Evolutionary conservation across 2,888 invertebrate genomes (phyloP), one percentile per base, ranked within the genome.

Genomic region (Gortyna flavago): DNA sequence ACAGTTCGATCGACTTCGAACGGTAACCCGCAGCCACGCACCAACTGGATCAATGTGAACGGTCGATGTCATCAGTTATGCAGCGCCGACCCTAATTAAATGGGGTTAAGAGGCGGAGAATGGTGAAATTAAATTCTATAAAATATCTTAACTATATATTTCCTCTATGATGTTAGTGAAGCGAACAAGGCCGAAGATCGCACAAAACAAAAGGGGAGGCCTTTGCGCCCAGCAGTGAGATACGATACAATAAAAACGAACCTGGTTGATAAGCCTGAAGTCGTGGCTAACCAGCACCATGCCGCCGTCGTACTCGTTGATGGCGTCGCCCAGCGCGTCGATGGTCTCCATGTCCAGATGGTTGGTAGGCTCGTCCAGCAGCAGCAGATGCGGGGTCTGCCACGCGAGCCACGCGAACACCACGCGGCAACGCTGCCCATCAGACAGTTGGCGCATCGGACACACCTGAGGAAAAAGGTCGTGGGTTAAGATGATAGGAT

Each of bases 231-330:
- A 25, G 11, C 11, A 54, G 11, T 54, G 25, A 9, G 9, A 54
- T 25, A 3, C 25, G 25, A 25, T 11, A 54, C 4, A 11, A 54
- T 25, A 25, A 54, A 25, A n/a, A 87, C 91, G 89, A 93, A 99
- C 99, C 98, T 99, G 99, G 96, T 98, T 99, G 85, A 99, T 99
- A 75, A 99, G 98, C 94, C 99, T 97, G 97, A 99, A 99, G 97
- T 99, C 99, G 98, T 99, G 99, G 96, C 99, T 99, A 91, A 99
- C 99, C 41, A 99, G 97, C 85, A 99, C 99, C 98, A 99, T 98
- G 87, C 99, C 99, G 66, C 99, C 99, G 88, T 99, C 99, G 93
- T 99, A 99, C 92, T 99, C 99, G 93, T 99, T 99, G 90, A 99
- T 98, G 44, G 99, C 99, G 89, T 99, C 99, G 1, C 99, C 99